A percentile compares a stretch with the other conserved stretches of the same genome.
Evolutionary conservation across 1,140 invertebrate genomes (phyloP).

Genomic region (Lucilia cuprina): DNA sequence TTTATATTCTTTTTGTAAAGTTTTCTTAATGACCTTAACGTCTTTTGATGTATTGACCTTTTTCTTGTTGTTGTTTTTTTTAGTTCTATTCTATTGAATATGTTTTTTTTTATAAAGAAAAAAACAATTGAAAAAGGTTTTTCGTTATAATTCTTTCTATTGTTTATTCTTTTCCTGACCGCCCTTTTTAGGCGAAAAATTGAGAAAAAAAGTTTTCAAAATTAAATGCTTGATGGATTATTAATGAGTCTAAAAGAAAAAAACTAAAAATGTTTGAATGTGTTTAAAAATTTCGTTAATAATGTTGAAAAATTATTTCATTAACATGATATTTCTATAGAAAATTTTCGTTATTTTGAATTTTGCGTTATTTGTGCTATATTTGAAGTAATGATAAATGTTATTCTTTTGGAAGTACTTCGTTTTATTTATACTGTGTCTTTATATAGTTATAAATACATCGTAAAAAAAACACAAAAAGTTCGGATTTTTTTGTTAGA

Average conservation of each 20-base stretch:
- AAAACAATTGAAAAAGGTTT: neutral
- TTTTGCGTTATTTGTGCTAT: no score
- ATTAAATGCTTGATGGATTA: constrained; percentile 1
- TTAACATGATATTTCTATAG: no score
- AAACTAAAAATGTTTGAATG: no score
- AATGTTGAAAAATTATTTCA: no score
- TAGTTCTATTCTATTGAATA: neutral
- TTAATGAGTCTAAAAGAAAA: neutral
- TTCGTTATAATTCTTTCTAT: neutral
- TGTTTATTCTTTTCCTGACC: neutral
- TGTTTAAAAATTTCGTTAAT: no score
- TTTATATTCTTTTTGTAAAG: neutral
- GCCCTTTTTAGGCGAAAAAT: neutral
- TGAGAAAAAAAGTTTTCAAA: neutral
- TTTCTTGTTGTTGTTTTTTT: neutral
- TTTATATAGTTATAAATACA: no score
- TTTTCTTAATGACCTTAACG: constrained; percentile 23
- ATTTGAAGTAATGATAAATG: no score
- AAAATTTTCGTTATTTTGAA: no score
- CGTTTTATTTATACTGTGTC: no score
- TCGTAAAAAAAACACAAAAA: no score
- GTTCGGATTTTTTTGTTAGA: no score
- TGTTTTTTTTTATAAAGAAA: neutral
- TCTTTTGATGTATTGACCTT: constrained; percentile 25
- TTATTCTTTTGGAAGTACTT: no score